Evolutionary conservation across 2,888 invertebrate species (phyloP).

Genomic region (Eubasilissa splendida): DNA sequence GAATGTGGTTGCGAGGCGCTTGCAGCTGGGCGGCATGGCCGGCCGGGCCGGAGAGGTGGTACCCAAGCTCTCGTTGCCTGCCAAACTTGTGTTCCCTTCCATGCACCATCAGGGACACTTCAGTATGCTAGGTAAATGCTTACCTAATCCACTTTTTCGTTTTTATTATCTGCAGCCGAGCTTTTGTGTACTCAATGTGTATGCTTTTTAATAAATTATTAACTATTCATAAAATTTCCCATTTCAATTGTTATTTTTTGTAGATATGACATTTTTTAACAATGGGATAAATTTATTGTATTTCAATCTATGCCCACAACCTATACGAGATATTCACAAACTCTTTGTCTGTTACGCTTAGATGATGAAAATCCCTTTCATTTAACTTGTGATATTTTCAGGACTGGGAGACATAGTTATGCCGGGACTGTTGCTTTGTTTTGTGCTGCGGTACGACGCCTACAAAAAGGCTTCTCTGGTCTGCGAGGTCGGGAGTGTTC

Average conservation of each 20-base stretch:
- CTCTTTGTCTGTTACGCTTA: no score
- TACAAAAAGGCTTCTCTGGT: slow-evolving; percentile 93
- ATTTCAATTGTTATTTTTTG: no score
- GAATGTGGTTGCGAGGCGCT: slow-evolving; percentile 92
- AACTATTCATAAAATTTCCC: no score
- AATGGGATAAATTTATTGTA: no score
- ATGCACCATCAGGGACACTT: slow-evolving; percentile 97
- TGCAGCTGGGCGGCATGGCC: slow-evolving; percentile 92
- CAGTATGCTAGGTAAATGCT: slow-evolving; percentile 86
- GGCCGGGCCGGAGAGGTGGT: slow-evolving; percentile 77
- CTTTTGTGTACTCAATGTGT: no score
- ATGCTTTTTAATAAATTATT: no score
- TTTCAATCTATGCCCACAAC: no score
- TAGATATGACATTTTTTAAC: no score
- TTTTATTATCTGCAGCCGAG: no score
- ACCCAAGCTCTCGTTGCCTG: slow-evolving; percentile 95
- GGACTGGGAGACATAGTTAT: slow-evolving; percentile 91
- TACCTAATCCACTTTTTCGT: neutral
- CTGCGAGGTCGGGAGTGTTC: slow-evolving; percentile 76
- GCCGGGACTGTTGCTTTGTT: slow-evolving; percentile 96
- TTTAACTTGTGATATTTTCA: slow-evolving; percentile 57
- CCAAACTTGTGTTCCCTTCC: slow-evolving; percentile 97
- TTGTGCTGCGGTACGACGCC: slow-evolving; percentile 97
- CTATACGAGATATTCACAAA: no score
- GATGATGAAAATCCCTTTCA: no score